Evolutionary conservation across 2,888 invertebrate species (phyloP), one percentile per base, ranked within the genome.

Genomic region (Loripinus fragilis): DNA sequence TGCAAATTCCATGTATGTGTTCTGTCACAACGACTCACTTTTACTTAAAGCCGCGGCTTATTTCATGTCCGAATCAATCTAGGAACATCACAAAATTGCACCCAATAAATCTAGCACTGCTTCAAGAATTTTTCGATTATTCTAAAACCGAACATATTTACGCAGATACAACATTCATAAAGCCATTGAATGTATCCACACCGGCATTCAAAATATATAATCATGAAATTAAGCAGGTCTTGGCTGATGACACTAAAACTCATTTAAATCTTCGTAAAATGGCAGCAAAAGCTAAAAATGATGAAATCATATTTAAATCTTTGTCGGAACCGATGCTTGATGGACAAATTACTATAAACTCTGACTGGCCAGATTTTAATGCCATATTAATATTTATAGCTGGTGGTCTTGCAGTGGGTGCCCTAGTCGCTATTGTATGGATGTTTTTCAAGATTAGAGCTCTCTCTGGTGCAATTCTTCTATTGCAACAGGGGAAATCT

Each of bases 131-230:
- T 28, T 68, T 55, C 25, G 55, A 55, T 25, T 5, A 23, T 5
- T 12, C 15, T 7, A 42, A 17, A 8, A n/a, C 23, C 45, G 17
- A 48, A 23, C 10, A 68, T 8, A 45, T 68, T 15, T 25, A 23
- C 28, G 68, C 45, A 41, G 68, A 70, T 45, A 69, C 64, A 17
- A n/a, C 45, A 3, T 75, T 75, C 50, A 3, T 23, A 60, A 33
- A 25, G 2, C 70, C 42, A 45, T 17, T 75, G 2, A 50, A 75
- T 45, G 55, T 75, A 2, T 35, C 42, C 0, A 20, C 69, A 20
- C 75, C 75, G n/a, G 12, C 12, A 1, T 75, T 75, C 55, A 30
- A 70, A 1, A 12, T 69, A 1, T 70, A 70, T 38, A 41, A 70
- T 3, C 75, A 75, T 50, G 28, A 38, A 2, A 68, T 75, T 38